Evolutionary conservation across 2,113 vertebrate species (phyloP).

Genomic region (Salvator merianae): DNA sequence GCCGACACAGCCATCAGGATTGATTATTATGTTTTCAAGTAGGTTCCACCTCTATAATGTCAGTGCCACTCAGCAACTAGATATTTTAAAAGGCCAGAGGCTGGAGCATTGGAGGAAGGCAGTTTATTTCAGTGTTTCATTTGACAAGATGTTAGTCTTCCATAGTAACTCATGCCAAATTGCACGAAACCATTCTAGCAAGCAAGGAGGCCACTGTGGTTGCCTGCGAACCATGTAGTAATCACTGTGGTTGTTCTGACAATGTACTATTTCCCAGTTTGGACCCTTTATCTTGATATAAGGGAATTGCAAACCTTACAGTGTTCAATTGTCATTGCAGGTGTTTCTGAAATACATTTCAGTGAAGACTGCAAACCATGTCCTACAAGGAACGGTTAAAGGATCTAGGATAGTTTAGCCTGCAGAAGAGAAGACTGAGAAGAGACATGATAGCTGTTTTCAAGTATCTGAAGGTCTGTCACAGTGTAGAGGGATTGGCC

Average conservation of each 20-base stretch:
- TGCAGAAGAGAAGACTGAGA: too few species aligned
- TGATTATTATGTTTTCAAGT: slow-evolving; percentile 18
- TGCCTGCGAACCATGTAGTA: not conserved
- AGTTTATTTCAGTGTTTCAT: slow-evolving; percentile 1
- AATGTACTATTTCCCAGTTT: not conserved
- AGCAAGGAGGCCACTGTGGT: not conserved
- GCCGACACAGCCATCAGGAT: not conserved
- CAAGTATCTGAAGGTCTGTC: too few species aligned
- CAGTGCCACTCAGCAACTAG: slow-evolving; percentile 18
- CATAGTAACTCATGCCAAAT: slow-evolving; percentile 3
- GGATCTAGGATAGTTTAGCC: too few species aligned
- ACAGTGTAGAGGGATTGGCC: too few species aligned
- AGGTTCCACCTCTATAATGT: slow-evolving; percentile 10
- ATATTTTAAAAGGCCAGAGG: slow-evolving; percentile 23
- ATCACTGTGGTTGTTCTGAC: not conserved
- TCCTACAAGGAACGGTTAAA: too few species aligned
- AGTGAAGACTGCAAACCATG: too few species aligned
- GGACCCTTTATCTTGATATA: not conserved
- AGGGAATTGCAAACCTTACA: not conserved
- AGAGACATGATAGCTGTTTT: too few species aligned
- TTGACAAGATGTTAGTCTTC: slow-evolving; percentile 2
- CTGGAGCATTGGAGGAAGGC: not conserved
- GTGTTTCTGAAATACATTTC: too few species aligned
- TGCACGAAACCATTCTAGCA: not conserved
- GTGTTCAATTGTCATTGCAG: not conserved